These are phyloP conservation scores for Nycticorax nycticorax DNA, from an alignment of 2,113 vertebrate genomes.

Conservation along the genomic window DNA sequence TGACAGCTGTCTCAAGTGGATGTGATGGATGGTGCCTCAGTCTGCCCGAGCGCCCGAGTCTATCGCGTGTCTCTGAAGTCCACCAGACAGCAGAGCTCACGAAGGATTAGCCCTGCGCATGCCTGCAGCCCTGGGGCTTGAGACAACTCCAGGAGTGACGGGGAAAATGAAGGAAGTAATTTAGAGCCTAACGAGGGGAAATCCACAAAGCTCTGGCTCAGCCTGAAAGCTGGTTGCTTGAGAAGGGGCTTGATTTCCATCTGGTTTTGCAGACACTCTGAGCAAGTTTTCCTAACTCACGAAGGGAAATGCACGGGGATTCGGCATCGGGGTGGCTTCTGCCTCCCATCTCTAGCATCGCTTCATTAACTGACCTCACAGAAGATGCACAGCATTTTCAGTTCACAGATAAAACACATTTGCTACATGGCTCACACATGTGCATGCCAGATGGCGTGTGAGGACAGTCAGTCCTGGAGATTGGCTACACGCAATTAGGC, in stretches of 20 bases:
- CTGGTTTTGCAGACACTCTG: neutral
- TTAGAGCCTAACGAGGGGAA: neutral
- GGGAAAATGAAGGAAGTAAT: slow-evolving; percentile 29
- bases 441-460: neutral
- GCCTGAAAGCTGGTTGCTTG: neutral
- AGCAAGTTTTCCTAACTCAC: neutral
- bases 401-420: neutral
- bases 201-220: neutral
- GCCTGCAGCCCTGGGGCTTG: neutral
- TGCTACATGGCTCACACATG: neutral
- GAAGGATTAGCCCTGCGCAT: neutral
- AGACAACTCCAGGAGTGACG: neutral
- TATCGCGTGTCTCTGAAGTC: neutral
- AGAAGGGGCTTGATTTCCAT: neutral
- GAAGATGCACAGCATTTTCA: neutral
- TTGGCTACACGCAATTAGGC: neutral
- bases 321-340: rapidly evolving
- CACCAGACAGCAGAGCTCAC: neutral
- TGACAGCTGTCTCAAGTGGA: neutral
- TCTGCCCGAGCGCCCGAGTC: neutral
- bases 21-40: neutral
- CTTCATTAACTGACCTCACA: neutral
- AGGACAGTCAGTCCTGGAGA: neutral
- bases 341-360: neutral
- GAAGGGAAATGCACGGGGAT: rapidly evolving